These are phyloP conservation scores for Meles meles DNA, from an alignment of 2,113 vertebrate genomes.

Conservation along the genomic window DNA sequence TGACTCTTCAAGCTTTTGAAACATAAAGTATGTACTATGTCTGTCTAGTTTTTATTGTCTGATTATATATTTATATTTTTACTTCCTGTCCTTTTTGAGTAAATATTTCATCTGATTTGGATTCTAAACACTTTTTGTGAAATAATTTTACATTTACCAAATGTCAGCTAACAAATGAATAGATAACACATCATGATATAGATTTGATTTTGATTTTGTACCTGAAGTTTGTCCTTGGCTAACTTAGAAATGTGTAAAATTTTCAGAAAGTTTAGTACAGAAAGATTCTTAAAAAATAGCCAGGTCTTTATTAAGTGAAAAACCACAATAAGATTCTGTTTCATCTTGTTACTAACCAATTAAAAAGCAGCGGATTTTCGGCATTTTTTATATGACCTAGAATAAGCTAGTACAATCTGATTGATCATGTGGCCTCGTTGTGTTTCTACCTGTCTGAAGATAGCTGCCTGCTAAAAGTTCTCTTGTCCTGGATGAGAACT, in stretches of 20 bases:
- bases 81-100: constrained; percentile 21
- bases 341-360: background rate
- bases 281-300: background rate
- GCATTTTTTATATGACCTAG: background rate
- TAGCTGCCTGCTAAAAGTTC: background rate
- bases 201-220: background rate
- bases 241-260: constrained; percentile 17
- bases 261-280: background rate
- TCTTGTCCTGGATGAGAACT: background rate
- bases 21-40: background rate
- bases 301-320: background rate
- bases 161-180: background rate
- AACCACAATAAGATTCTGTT: background rate
- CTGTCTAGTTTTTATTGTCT: background rate
- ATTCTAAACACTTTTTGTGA: background rate
- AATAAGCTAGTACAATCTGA: background rate
- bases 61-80: background rate
- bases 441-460: background rate
- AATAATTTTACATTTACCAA: background rate
- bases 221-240: background rate
- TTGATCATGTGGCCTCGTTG: background rate
- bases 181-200: background rate
- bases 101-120: constrained; percentile 35
- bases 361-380: constrained; percentile 8
- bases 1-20: background rate